These are phyloP conservation scores for Bedellia somnulentella DNA, from an alignment of 2,888 invertebrate species.

Conservation along the genomic window DNA sequence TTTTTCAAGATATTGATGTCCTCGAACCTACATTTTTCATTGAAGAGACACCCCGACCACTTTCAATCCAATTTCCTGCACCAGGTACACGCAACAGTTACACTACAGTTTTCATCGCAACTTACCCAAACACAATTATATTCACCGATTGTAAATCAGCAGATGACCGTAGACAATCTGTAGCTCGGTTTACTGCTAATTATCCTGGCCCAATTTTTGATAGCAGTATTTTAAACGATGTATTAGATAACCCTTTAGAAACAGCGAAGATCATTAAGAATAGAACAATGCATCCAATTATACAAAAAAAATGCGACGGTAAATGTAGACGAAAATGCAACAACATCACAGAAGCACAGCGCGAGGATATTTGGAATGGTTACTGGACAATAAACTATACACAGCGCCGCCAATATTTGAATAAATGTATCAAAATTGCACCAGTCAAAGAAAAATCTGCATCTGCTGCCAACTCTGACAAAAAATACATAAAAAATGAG, in stretches of 20 bases:
- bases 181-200: constrained; percentile 9
- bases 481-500: constrained; percentile 7
- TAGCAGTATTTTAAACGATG: constrained; percentile 7
- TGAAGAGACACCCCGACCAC: too few species aligned
- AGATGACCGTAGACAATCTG: constrained; percentile 6
- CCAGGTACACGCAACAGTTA: too few species aligned
- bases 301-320: constrained; percentile 6
- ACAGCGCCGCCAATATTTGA: constrained; percentile 8
- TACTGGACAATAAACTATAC: constrained; percentile 9
- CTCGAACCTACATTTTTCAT: too few species aligned
- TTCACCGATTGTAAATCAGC: constrained; percentile 8
- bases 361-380: constrained; percentile 9
- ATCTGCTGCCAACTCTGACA: constrained; percentile 1
- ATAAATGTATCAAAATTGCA: constrained; percentile 5
- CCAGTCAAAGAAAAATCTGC: constrained; percentile 8
- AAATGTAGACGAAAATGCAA: constrained; percentile 6
- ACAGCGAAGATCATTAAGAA: constrained; percentile 8
- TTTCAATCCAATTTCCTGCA: too few species aligned
- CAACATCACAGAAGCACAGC: constrained; percentile 7
- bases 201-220: constrained; percentile 9
- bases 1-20: neutral
- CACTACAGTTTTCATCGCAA: constrained; percentile 1
- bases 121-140: constrained; percentile 5
- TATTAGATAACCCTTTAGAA: constrained; percentile 8
- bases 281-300: constrained; percentile 9